Evolutionary conservation across 2,113 vertebrate species (phyloP), one percentile per base, ranked within the genome.

Genomic region (Sterrhoptilus dennistouni): DNA sequence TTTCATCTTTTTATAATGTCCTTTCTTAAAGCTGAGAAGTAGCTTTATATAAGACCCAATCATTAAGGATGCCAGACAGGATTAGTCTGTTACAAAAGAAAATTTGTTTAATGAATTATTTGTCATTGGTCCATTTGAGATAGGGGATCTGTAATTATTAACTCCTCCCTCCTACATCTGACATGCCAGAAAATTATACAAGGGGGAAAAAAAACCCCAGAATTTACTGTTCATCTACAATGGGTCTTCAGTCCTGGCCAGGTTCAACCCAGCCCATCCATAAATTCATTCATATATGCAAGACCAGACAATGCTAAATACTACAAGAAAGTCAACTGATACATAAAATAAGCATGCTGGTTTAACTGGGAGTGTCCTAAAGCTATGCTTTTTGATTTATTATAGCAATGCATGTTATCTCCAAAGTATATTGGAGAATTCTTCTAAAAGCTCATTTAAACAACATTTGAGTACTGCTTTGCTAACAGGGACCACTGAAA

Each of bases 191-290:
- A 87, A 25, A 42, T 24, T 59, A 25, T 5, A 63, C 2, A 24
- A 91, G 21, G 3, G 5, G 14, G 5, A 3, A 2, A 21, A 52
- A 28, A 18, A 36, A 2, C 0, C 1, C 2, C 20, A 53, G 1
- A 49, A 65, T 44, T 95, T 60, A 91, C 40, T 87, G 20, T 23
- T 87, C 31, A 49, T 29, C n/a, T 42, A 23, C 13, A 79, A 13
- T n/a, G 18, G 3, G 4, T 40, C 35, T 65, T 71, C 4, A 3
- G 12, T 44, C 57, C 66, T 53, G 31, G 45, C 7, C 8, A 16
- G 28, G 35, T 35, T 64, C 20, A 93, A 53, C 12, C 15, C 33
- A 22, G 5, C 8, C 13, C 14, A 56, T 35, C 36, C 76, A 72
- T 33, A 49, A 77, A 80, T 14, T n/a, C 28, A 82, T 38, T 47